Percentiles rank a stretch among this genome's conserved stretches.
Evolutionary conservation across 2,113 vertebrate species (phyloP).

Genomic region (Odontophorus gujanensis): DNA sequence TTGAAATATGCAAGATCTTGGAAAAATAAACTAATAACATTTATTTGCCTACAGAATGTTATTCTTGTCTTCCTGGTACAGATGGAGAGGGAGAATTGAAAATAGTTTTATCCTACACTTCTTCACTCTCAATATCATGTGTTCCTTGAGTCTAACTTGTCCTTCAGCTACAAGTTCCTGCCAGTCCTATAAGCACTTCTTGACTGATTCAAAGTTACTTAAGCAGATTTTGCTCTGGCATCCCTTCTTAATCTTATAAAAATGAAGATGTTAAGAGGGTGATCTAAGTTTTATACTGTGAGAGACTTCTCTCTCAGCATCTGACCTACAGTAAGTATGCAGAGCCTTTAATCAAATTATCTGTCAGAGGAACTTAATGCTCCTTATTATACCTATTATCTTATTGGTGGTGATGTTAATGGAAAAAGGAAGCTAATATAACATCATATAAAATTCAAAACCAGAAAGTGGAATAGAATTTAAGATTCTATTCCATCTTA

Average conservation of each 20-base stretch:
- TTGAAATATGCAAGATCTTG: not conserved
- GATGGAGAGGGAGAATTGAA: not conserved
- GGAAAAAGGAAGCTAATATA: not conserved
- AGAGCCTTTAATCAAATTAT: slow-evolving; percentile 7
- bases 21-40: not conserved
- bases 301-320: not conserved
- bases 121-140: not conserved
- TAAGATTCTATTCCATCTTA: not conserved
- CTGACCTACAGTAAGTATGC: not conserved
- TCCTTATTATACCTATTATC: not conserved
- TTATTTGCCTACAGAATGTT: not conserved
- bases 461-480: not conserved
- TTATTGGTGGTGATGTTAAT: not conserved
- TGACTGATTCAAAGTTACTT: not conserved
- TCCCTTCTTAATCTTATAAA: not conserved
- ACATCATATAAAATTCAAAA: not conserved
- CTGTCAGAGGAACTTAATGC: not conserved
- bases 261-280: not conserved
- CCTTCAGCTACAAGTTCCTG: not conserved
- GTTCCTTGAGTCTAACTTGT: not conserved
- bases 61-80: not conserved
- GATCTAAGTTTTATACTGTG: not conserved
- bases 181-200: not conserved
- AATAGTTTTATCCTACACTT: not conserved
- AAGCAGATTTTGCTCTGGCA: not conserved